Conservation (phyloP, 2,888 invertebrate genomes). For the Merodon equestris region DNA sequence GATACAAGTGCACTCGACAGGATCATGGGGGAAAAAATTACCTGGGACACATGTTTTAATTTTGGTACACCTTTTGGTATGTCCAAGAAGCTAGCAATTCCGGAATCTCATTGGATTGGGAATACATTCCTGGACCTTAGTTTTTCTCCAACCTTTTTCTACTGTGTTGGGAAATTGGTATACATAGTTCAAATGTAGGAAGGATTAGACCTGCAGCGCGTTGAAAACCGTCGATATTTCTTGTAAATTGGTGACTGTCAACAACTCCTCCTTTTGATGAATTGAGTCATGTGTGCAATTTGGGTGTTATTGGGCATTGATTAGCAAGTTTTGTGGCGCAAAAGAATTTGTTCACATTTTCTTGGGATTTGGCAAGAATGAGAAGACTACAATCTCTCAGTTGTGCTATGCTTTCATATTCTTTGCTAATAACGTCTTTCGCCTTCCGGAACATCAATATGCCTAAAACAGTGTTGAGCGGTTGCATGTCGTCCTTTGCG, state of each 20-base stretch:
- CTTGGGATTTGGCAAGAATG: not conserved
- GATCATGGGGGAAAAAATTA: constrained; percentile 1
- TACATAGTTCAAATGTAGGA: constrained; percentile 21
- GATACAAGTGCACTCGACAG: not conserved
- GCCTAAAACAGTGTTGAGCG: not conserved
- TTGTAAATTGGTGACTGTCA: constrained; percentile 19
- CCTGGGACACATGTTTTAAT: not conserved
- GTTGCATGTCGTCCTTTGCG: not conserved
- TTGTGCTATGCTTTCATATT: constrained; percentile 1
- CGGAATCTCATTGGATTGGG: constrained; percentile 7
- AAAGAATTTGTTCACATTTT: not conserved
- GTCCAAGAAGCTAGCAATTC: constrained; percentile 16
- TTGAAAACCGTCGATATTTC: constrained; percentile 5
- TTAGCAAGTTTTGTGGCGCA: not conserved
- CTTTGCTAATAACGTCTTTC: not conserved
- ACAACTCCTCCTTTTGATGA: constrained; percentile 6
- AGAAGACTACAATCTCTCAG: not conserved
- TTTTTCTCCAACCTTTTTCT: not conserved
- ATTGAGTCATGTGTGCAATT: not conserved
- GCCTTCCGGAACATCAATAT: not conserved
- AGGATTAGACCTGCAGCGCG: constrained; percentile 11
- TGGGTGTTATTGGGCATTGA: not conserved
- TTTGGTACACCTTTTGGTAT: constrained; percentile 3
- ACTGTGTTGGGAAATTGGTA: not conserved
- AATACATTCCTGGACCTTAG: constrained; percentile 4